Evolutionary conservation across 2,797 vertebrate species (phyloP), one percentile per base, ranked within the genome.

Genomic region (Leptodactylus fallax): DNA sequence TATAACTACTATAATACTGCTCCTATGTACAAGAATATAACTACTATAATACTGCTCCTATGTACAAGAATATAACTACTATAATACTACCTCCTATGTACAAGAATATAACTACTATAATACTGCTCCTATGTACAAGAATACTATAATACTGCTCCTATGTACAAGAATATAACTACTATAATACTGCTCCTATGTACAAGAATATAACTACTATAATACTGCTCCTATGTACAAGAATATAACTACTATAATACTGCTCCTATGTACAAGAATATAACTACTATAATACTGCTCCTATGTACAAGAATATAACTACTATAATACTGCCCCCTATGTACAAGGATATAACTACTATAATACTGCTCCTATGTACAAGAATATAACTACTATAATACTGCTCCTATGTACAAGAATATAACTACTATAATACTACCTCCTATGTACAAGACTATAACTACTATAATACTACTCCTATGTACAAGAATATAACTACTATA

Each of bases 181-280:
- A 65, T 65, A 65, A 65, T n/a, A n/a, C 60, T 58, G 56, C 56
- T 17, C 56, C 56, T 58, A 58, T 58, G 56, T 58, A 58, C 56
- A 58, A 17, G 14, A 69, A 36, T 69, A 16, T 56, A 56, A 56
- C 55, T 56, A 56, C 55, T 56, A 56, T 69, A 69, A 69, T 69
- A 69, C 65, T 69, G 25, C 25, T 2, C 25, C 65, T 69, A 69
- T 69, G 19, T 16, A 16, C 25, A 69, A 16, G 65, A 69, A 69
- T 69, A 69, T 67, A 67, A 67, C 63, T 53, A 53, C 51, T 53
- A 53, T 67, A 67, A 67, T 67, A 67, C 63, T 67, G 23, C 60
- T 10, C 19, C 60, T 63, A 63, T 63, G 14, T 63, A n/a, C 60
- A n/a, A 23, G 60, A 63, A 63, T 63, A 63, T 65, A 65, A 65